Conservation (phyloP, 2,888 invertebrate species). For the Cephalotes varians region DNA sequence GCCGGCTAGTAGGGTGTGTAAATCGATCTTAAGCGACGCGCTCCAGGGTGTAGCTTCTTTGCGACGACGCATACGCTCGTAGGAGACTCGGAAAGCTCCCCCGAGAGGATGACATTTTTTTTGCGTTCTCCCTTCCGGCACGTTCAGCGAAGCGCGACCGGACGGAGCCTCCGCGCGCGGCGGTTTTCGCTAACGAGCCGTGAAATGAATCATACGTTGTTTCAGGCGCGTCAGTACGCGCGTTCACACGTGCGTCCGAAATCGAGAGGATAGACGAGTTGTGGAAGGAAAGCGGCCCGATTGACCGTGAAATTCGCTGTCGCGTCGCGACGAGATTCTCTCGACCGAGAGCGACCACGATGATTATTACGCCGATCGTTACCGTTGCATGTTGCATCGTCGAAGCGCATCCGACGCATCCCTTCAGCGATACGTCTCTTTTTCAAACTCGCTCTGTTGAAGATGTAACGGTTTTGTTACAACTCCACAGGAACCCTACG, state of each 20-base stretch:
- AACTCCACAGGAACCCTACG: neutral
- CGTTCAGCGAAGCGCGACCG: constrained; percentile 44
- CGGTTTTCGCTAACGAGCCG: constrained; percentile 74
- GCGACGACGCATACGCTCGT: neutral
- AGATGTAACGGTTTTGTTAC: neutral
- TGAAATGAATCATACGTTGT: constrained; percentile 75
- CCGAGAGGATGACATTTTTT: constrained; percentile 12
- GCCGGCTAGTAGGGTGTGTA: constrained; percentile 18
- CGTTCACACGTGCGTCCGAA: constrained; percentile 58
- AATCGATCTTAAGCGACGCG: neutral
- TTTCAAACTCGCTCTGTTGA: neutral
- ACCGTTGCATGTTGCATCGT: constrained; percentile 38
- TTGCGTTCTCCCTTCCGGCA: constrained; percentile 32
- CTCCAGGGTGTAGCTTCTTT: neutral
- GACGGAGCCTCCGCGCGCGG: constrained; percentile 58
- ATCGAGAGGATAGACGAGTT: constrained; percentile 37
- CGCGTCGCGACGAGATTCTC: neutral
- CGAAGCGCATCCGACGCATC: constrained; percentile 21
- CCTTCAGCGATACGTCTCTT: neutral
- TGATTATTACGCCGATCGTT: constrained; percentile 34
- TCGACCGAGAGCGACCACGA: constrained; percentile 31
- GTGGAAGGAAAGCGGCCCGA: constrained; percentile 58
- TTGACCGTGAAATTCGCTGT: constrained; percentile 73
- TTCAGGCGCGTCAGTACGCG: constrained; percentile 32
- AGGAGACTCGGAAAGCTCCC: constrained; percentile 8